phyloP scores from a whole-genome alignment of 2,113 vertebrate species.

The Sprattus sprattus region DNA sequence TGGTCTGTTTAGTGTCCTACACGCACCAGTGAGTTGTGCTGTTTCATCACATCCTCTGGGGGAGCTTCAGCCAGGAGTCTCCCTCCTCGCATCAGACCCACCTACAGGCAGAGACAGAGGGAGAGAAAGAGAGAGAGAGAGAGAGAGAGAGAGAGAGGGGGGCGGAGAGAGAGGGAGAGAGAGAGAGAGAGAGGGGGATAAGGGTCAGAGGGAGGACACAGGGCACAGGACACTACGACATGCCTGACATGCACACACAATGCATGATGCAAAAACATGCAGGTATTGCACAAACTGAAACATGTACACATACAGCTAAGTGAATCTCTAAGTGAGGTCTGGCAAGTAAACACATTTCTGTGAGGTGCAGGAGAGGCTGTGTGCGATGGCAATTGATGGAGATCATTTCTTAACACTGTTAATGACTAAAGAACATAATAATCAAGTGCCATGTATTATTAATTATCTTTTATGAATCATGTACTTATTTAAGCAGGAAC shows the following conservation, averaged over 20 bases:
- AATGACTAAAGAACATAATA: too few species aligned
- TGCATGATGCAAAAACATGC: not conserved
- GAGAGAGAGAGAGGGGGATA: not conserved
- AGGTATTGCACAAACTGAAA: too few species aligned
- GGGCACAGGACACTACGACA: too few species aligned
- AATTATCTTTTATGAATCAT: too few species aligned
- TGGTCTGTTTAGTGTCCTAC: not conserved
- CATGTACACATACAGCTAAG: too few species aligned
- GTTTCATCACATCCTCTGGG: constrained; percentile 71
- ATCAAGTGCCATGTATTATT: too few species aligned
- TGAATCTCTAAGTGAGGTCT: too few species aligned
- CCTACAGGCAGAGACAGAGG: constrained; percentile 50
- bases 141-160: constrained; percentile 9
- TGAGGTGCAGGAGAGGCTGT: too few species aligned
- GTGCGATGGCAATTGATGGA: too few species aligned
- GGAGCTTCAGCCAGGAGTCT: constrained; percentile 69
- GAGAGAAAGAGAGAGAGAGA: not conserved
- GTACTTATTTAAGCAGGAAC: too few species aligned
- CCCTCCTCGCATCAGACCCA: constrained; percentile 76
- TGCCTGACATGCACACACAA: not conserved
- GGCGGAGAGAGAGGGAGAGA: not conserved
- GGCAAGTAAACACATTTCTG: too few species aligned
- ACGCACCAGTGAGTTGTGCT: constrained; percentile 67
- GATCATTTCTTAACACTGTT: too few species aligned
- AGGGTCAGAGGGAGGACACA: not conserved